Conservation (phyloP, 2,888 invertebrate species). For the Amblyjoppa fuscipennis region DNA sequence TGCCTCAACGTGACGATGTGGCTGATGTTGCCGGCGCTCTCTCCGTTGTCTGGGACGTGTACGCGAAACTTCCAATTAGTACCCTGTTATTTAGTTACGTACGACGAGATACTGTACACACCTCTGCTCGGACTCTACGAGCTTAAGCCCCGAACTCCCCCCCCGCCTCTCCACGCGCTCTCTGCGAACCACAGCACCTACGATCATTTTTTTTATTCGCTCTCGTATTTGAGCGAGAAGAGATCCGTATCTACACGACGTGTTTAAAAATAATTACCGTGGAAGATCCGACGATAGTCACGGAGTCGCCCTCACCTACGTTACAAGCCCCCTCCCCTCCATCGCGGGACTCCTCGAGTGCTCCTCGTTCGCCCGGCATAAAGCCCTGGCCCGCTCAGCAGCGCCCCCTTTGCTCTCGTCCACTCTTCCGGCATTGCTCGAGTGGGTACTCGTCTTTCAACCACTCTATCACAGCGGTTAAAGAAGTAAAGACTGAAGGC, state of each 20-base stretch:
- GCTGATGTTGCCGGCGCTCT: conserved; percentile 43
- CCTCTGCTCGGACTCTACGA: conserved; percentile 16
- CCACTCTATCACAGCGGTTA: conserved; percentile 85
- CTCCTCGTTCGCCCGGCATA: conserved; percentile 78
- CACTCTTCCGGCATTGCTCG: conserved; percentile 77
- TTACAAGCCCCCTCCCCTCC: conserved; percentile 66
- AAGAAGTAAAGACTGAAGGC: conserved; percentile 84
- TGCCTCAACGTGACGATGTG: conserved; percentile 65
- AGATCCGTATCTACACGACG: conserved; percentile 84
- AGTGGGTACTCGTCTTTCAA: conserved; percentile 82
- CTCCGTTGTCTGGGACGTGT: conserved; percentile 56
- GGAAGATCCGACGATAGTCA: conserved; percentile 84
- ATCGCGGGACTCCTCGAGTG: conserved; percentile 76
- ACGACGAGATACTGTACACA: conserved; percentile 48
- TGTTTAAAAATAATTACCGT: conserved; percentile 85
- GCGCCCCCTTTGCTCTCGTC: conserved; percentile 49
- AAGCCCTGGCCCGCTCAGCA: conserved; percentile 70
- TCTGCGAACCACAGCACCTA: conserved; percentile 18
- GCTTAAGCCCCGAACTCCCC: neutral
- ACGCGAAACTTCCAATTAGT: conserved; percentile 79
- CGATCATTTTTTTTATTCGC: conserved; percentile 13
- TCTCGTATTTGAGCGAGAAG: conserved; percentile 14
- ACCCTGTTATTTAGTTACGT: conserved; percentile 81
- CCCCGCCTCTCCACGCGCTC: neutral
- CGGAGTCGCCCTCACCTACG: conserved; percentile 81